phyloP scores from a whole-genome alignment of 37 sponge, comb jelly and placozoan species.

The Aplysina aerophoba region DNA sequence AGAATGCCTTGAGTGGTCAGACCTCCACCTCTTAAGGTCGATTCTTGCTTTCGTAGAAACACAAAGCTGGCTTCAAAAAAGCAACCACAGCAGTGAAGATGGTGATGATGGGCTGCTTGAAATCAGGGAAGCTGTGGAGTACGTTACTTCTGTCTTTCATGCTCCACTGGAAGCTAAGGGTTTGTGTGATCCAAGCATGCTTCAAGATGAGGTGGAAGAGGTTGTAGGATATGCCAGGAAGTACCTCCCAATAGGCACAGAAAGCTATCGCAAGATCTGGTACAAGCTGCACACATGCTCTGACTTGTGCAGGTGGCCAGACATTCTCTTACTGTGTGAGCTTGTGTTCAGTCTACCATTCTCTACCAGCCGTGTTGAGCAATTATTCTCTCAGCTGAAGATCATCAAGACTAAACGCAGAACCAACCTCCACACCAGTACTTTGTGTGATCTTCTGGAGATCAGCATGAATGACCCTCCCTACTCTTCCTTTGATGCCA shows the following conservation, averaged over 20 bases:
- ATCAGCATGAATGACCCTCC: constrained; percentile 38
- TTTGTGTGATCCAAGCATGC: constrained; percentile 24
- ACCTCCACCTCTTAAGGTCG: constrained; percentile 39
- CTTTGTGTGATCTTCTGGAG: constrained; percentile 37
- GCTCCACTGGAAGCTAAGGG: constrained; percentile 48
- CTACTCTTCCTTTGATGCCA: constrained; percentile 14
- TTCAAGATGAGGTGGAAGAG: constrained; percentile 54
- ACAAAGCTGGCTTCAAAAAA: constrained; percentile 30
- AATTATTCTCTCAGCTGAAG: constrained; percentile 42
- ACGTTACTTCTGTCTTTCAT: constrained; percentile 10
- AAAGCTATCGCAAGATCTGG: constrained; percentile 49
- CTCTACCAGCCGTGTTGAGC: constrained; percentile 57
- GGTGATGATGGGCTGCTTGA: constrained; percentile 11
- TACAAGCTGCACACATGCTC: constrained; percentile 58
- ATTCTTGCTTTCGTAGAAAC: constrained; percentile 53
- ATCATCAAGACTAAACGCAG: constrained; percentile 42
- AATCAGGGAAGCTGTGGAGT: constrained; percentile 31
- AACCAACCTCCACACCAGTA: constrained; percentile 28
- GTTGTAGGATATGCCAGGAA: constrained; percentile 45
- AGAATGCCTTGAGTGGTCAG: constrained; percentile 48
- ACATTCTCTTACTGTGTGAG: constrained; percentile 37
- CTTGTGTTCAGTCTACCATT: constrained; percentile 66
- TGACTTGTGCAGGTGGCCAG: constrained; percentile 61
- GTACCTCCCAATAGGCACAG: constrained; percentile 29
- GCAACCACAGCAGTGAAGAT: neutral